These are phyloP conservation scores for Cryptus armator DNA, from an alignment of 2,888 invertebrate species.

Conservation along the genomic window DNA sequence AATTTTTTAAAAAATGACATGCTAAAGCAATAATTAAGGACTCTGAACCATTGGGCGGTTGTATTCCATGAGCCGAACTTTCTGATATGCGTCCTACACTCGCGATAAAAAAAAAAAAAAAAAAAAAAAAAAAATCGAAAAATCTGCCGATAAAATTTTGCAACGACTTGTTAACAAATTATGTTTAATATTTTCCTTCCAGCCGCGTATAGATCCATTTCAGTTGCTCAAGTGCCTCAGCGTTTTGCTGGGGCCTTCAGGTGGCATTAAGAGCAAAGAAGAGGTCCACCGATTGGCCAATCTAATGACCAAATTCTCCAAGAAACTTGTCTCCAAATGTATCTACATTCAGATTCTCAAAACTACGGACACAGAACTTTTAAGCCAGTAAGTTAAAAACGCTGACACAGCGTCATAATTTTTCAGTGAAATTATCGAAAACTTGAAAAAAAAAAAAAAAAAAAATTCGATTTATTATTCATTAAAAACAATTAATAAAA, in stretches of 20 bases:
- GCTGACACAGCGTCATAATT: neutral
- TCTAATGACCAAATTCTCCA: conserved; percentile 97
- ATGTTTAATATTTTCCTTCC: conserved; percentile 81
- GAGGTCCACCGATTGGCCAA: conserved; percentile 96
- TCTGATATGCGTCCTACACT: conserved; percentile 81
- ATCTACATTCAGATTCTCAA: conserved; percentile 97
- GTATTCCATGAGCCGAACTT: conserved; percentile 76
- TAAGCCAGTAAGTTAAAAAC: conserved; percentile 89
- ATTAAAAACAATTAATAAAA: too few relatives aligned
- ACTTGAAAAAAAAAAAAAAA: neutral
- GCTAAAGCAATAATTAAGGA: conserved; percentile 79
- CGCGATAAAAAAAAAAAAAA: too few relatives aligned
- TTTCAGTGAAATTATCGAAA: conserved; percentile 30
- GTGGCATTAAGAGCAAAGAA: conserved; percentile 94
- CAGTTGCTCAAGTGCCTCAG: conserved; percentile 95
- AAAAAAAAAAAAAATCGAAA: too few relatives aligned
- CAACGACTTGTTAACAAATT: neutral
- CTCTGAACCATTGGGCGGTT: conserved; percentile 82
- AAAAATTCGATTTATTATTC: too few relatives aligned
- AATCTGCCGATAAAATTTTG: too few relatives aligned
- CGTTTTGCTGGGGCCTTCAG: conserved; percentile 93
- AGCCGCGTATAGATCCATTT: conserved; percentile 97
- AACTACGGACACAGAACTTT: conserved; percentile 92
- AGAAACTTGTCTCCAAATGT: conserved; percentile 97
- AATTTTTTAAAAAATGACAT: conserved; percentile 73